Percentiles rank a stretch among this genome's conserved stretches.
These are phyloP conservation scores for Epinephelus lanceolatus DNA, from an alignment of 2,113 vertebrate genomes.

Conservation along the genomic window DNA sequence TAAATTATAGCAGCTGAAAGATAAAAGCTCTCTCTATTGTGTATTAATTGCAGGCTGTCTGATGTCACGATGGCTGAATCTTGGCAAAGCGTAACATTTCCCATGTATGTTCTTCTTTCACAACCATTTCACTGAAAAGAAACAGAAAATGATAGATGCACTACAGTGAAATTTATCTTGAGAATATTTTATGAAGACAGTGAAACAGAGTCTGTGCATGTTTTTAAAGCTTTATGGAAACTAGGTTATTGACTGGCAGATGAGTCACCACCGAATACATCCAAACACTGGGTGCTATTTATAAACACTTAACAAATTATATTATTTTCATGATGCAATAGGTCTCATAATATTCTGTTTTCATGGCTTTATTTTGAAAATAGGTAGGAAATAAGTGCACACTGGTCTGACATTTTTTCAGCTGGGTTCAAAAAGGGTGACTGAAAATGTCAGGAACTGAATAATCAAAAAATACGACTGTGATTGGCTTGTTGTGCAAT, in stretches of 20 bases:
- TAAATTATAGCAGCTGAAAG: constrained; percentile 8
- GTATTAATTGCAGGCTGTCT: constrained; percentile 29
- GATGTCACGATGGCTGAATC: neutral
- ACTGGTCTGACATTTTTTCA: constrained; percentile 17
- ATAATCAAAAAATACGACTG: neutral
- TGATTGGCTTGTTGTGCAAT: neutral
- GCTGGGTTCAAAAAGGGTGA: neutral
- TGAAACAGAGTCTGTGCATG: neutral
- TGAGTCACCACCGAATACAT: neutral
- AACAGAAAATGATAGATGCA: neutral
- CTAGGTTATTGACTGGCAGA: constrained; percentile 1
- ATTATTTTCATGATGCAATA: neutral
- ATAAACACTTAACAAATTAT: neutral
- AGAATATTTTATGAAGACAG: neutral
- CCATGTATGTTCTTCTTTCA: neutral
- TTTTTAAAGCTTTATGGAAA: neutral
- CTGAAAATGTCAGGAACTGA: constrained; percentile 42
- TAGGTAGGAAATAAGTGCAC: too few species aligned
- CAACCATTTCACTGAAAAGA: neutral
- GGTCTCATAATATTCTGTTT: neutral
- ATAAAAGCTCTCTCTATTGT: neutral
- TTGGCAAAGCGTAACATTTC: neutral
- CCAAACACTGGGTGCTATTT: neutral
- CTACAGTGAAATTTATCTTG: neutral
- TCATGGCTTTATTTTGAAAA: constrained; percentile 11